Conservation (phyloP, 2,113 vertebrate species). For the Petaurus breviceps region DNA sequence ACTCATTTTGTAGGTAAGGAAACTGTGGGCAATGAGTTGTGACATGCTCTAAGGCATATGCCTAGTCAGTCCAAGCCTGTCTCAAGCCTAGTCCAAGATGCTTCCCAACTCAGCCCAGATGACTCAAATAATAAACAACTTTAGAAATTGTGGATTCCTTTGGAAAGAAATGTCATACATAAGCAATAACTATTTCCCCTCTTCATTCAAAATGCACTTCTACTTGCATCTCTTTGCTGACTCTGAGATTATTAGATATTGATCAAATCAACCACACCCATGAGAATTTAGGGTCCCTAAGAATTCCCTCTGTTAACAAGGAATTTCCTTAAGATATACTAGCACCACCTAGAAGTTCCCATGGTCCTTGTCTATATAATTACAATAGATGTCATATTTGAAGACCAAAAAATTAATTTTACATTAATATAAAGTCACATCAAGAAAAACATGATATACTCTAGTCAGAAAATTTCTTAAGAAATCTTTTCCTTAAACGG, state of each 20-base stretch:
- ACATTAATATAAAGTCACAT: neutral
- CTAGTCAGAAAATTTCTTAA: neutral
- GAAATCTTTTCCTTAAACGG: neutral
- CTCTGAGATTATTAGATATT: neutral
- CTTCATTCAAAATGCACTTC: neutral
- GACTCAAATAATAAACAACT: neutral
- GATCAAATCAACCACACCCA: neutral
- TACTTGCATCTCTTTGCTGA: neutral
- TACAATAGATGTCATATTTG: no score
- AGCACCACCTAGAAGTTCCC: neutral
- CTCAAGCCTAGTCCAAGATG: slow-evolving; percentile 26
- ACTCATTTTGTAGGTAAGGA: neutral
- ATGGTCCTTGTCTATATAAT: neutral
- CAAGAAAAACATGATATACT: neutral
- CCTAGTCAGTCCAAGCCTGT: neutral
- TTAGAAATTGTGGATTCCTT: slow-evolving; percentile 5
- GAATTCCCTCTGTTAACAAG: neutral
- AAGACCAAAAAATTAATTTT: neutral
- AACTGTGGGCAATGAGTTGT: neutral
- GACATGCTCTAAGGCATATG: neutral
- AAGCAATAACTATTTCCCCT: neutral
- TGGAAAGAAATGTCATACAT: neutral
- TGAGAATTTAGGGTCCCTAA: neutral
- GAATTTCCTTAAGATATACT: neutral
- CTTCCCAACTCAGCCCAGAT: neutral